A percentile compares a stretch with the other conserved stretches of the same genome.
phyloP scores from a whole-genome alignment of 2,888 invertebrate genomes.

The Fragum whitleyi region DNA sequence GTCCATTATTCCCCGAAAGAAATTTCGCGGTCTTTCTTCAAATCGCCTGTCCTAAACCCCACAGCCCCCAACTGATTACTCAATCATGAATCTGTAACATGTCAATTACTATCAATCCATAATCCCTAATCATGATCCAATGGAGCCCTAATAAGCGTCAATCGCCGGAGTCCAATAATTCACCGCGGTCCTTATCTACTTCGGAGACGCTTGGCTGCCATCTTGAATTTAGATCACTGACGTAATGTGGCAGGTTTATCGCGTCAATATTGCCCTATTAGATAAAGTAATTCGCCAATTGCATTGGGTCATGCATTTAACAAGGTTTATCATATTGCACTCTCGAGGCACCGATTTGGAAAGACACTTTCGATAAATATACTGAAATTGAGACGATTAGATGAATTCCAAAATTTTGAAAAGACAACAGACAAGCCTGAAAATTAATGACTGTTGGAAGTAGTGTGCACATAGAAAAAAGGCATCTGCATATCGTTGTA shows the following conservation, averaged over 20 bases:
- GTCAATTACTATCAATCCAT: slow-evolving; percentile 21
- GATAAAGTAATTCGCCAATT: slow-evolving; percentile 39
- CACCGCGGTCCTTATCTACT: slow-evolving; percentile 32
- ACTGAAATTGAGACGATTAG: not conserved
- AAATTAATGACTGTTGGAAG: no score
- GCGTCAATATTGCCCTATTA: slow-evolving; percentile 31
- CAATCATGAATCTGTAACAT: slow-evolving; percentile 18
- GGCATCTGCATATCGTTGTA: no score
- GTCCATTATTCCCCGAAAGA: no score
- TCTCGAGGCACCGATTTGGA: not conserved
- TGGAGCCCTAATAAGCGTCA: slow-evolving; percentile 35
- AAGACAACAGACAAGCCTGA: no score
- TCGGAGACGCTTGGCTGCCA: slow-evolving; percentile 22
- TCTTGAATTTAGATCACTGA: slow-evolving; percentile 13
- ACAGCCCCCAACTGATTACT: not conserved
- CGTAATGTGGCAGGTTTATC: slow-evolving; percentile 31
- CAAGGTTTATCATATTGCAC: slow-evolving; percentile 14
- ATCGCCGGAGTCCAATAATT: slow-evolving; percentile 40
- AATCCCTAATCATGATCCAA: slow-evolving; percentile 28
- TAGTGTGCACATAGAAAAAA: no score
- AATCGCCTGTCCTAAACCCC: not conserved
- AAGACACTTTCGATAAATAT: not conserved
- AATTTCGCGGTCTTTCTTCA: not conserved
- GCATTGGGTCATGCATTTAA: slow-evolving; percentile 21
- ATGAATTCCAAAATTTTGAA: not conserved